phyloP scores from a whole-genome alignment of 1,140 invertebrate genomes.

The Agraylea sexmaculata region DNA sequence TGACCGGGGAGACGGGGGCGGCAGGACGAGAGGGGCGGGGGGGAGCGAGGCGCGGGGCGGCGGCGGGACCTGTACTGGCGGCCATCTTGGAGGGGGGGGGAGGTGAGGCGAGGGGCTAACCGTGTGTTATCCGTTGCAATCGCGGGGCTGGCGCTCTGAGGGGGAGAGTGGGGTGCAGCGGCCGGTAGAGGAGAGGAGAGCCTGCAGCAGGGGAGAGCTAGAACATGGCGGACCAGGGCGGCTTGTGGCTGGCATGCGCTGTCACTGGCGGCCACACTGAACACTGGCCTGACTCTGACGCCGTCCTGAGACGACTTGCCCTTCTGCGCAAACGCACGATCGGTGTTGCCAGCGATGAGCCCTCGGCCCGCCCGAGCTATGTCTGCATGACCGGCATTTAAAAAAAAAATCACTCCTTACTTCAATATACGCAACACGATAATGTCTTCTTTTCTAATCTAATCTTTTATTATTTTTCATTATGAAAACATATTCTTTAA shows the following conservation, averaged over 20 bases:
- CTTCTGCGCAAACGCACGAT: slow-evolving; percentile 12
- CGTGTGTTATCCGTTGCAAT: neutral
- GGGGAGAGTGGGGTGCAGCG: neutral
- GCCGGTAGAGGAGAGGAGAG: neutral
- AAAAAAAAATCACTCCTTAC: too few relatives aligned
- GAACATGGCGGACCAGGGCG: neutral
- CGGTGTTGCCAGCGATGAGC: neutral
- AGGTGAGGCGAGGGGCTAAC: neutral
- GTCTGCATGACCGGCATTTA: too few relatives aligned
- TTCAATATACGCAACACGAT: too few relatives aligned
- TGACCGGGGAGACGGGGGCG: too few relatives aligned
- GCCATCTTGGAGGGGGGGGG: neutral
- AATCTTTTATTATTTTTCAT: too few relatives aligned
- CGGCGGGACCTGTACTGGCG: neutral
- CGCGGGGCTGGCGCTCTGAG: neutral
- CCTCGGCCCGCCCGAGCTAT: too few relatives aligned
- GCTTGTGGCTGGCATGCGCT: neutral
- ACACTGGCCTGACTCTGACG: neutral
- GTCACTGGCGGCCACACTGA: neutral
- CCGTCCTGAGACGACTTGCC: neutral
- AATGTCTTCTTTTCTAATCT: too few relatives aligned
- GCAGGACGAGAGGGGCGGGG: slow-evolving; percentile 2
- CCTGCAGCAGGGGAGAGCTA: neutral
- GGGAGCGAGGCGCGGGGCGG: slow-evolving; percentile 3
- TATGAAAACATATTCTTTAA: too few relatives aligned